phyloP scores from a whole-genome alignment of 2,888 invertebrate genomes.

The Sinodicranocentrus sp. region DNA sequence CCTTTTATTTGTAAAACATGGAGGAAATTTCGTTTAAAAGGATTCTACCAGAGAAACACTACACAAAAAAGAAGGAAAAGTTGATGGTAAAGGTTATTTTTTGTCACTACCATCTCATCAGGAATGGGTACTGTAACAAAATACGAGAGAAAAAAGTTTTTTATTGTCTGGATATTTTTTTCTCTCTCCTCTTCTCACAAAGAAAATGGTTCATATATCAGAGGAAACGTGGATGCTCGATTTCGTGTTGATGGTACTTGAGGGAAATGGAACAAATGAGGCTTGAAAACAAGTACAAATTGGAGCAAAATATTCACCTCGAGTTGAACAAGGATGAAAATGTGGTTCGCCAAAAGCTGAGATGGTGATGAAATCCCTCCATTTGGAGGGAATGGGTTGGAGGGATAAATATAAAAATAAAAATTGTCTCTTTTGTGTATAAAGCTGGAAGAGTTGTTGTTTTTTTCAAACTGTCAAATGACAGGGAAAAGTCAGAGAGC shows the following conservation, averaged over 20 bases:
- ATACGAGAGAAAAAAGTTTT: constrained; percentile 8
- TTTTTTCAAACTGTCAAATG: neutral
- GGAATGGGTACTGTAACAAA: neutral
- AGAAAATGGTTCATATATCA: constrained; percentile 10
- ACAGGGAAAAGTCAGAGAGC: too few relatives aligned
- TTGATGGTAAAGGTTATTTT: neutral
- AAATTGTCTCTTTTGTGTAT: neutral
- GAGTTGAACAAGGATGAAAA: constrained; percentile 67
- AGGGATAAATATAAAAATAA: neutral
- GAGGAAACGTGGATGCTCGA: constrained; percentile 64
- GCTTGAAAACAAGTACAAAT: constrained; percentile 71
- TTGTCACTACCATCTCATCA: constrained; percentile 17
- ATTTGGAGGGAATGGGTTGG: neutral
- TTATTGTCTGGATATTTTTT: neutral
- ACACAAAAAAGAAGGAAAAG: constrained; percentile 21
- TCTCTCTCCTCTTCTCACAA: neutral
- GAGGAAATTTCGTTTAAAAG: constrained; percentile 9
- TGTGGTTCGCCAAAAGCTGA: constrained; percentile 57
- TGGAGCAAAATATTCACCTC: constrained; percentile 67
- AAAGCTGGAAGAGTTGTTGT: neutral
- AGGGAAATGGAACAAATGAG: constrained; percentile 68
- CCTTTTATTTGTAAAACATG: constrained; percentile 33
- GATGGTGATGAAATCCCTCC: neutral
- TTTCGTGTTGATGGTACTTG: constrained; percentile 66
- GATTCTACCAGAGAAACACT: neutral